Percentiles rank a stretch among this genome's conserved stretches.
Conservation (phyloP, 2,797 vertebrate species). For the Spinibarbus caldwelli region DNA sequence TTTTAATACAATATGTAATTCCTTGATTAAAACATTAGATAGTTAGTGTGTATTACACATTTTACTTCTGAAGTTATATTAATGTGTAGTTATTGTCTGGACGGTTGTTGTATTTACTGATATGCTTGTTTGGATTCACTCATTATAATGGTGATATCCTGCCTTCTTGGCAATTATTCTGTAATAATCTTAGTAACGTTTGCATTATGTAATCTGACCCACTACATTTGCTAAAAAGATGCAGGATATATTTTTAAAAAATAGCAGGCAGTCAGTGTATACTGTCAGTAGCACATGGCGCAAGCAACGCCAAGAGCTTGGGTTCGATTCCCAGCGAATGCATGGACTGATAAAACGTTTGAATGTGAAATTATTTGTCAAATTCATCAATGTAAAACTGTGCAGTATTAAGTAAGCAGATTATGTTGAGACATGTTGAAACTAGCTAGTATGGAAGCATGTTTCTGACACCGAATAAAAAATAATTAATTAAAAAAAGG, state of each 20-base stretch:
- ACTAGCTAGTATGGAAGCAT: not conserved
- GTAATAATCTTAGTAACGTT: not conserved
- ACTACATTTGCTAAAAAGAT: not conserved
- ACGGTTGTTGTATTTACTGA: not conserved
- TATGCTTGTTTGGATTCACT: not conserved
- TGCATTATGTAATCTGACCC: not conserved
- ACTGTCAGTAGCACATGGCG: too few species aligned
- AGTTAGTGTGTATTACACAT: not conserved
- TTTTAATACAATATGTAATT: not conserved
- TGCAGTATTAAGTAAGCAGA: not conserved
- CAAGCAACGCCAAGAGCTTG: too few species aligned
- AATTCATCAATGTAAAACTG: too few species aligned
- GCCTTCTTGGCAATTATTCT: not conserved
- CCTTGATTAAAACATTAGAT: not conserved
- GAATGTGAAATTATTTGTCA: not conserved
- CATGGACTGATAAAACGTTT: not conserved
- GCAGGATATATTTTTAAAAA: not conserved
- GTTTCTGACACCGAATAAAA: too few species aligned
- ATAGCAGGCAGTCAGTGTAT: too few species aligned
- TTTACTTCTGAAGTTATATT: not conserved
- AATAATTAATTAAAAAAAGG: too few species aligned
- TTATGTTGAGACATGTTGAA: not conserved
- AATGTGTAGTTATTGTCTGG: not conserved
- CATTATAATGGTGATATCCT: not conserved
- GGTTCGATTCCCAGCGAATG: not conserved